Percentiles rank a stretch among this genome's conserved stretches.
These are phyloP conservation scores for Muscicapa striata DNA, from an alignment of 2,797 vertebrate species.

Conservation along the genomic window DNA sequence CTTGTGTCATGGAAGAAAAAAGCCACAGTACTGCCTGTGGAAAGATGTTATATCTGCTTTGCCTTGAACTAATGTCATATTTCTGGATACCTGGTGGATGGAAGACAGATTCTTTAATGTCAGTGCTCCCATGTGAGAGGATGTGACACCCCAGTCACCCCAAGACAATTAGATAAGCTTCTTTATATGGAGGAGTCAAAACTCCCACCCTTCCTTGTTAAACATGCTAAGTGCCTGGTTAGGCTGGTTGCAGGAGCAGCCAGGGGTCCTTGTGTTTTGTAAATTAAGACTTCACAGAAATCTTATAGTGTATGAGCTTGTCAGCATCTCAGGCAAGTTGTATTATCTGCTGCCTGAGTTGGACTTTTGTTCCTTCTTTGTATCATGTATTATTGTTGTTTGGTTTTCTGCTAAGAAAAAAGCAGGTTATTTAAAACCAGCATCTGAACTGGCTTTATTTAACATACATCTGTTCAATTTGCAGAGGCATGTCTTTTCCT, in stretches of 20 bases:
- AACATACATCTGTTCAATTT: not conserved
- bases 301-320: fast-evolving
- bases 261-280: not conserved
- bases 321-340: not conserved
- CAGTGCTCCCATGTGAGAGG: fast-evolving
- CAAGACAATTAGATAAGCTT: not conserved
- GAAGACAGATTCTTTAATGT: not conserved
- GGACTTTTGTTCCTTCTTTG: not conserved
- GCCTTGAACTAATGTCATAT: not conserved
- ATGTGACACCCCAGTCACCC: not conserved
- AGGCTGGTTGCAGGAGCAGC: not conserved
- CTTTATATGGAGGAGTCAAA: not conserved
- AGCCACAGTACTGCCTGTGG: not conserved
- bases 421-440: not conserved
- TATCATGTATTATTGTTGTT: not conserved
- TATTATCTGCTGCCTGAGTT: fast-evolving
- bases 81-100: not conserved
- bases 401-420: not conserved
- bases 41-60: not conserved
- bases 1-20: not conserved
- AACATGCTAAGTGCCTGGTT: not conserved
- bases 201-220: not conserved
- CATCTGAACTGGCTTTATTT: not conserved
- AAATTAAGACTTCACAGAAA: not conserved
- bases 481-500: not conserved